Base-by-base conservation (phyloP, 2,797 vertebrate genomes). In the Scomberomorus guttatus region DNA sequence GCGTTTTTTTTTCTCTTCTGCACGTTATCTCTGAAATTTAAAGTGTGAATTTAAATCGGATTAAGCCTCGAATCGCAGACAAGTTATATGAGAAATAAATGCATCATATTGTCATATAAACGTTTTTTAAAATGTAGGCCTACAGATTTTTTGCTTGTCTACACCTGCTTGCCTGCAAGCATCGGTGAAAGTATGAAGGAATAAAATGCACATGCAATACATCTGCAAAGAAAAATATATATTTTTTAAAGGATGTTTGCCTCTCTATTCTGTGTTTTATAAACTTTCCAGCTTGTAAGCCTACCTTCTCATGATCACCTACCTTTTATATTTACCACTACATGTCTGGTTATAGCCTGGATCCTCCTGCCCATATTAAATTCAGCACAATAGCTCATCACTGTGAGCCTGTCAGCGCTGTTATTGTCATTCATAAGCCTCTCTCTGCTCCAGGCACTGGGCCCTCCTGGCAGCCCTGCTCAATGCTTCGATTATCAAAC, bases 401-500 rank as follows among this genome's bases (percentile, higher is more conserved):
- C 86, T 72, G 89, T 79, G 87, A 75, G 85, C 74, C 84, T 91
- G 91, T 93, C 83, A 79, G 68, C 37, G 78, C 86, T 62, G 85
- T 92, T 92, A 89, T 95, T 89, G 88, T 94, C 93, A 89, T 92
- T 91, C 93, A 92, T 92, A 90, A 83, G 81, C 82, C 84, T 58
- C 74, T 84, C 72, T 73, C 52, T 79, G 92, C 93, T 92, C 60
- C 86, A 75, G 92, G 93, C 92, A 20, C 66, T 74, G 80, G 82
- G 88, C 80, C 89, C 87, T 83, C 75, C 81, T 79, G 88, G 90
- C 87, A 81, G 82, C 79, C 77, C 72, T 44, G 74, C 78, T 80
- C 89, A 77, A 77, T 71, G 86, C 85, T 89, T 83, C 79, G 85
- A 86, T 95, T 93, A 95, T 95, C 94, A 95, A 95, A 96, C 91